Evolutionary conservation across 2,797 vertebrate species (phyloP).

Genomic region (Meda fulgida): DNA sequence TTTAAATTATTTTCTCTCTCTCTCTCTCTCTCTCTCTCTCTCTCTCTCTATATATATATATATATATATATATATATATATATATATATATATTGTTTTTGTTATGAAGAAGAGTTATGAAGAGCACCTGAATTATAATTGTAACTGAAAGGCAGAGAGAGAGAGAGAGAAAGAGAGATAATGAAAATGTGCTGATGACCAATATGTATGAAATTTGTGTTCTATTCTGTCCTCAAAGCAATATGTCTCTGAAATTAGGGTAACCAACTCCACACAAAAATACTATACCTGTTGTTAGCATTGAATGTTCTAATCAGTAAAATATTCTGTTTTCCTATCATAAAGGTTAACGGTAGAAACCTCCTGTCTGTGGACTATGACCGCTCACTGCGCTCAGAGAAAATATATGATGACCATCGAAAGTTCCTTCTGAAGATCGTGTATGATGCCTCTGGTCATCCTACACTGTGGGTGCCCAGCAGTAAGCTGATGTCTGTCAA

Average conservation of each 20-base stretch:
- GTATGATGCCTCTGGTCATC: constrained; percentile 93
- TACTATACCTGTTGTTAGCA: neutral
- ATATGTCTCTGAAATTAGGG: neutral
- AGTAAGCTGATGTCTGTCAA: constrained; percentile 97
- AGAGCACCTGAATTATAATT: neutral
- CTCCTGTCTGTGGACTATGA: constrained; percentile 97
- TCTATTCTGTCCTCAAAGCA: neutral
- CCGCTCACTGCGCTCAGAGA: constrained; percentile 90
- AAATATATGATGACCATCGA: constrained; percentile 97
- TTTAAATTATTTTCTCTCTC: no score
- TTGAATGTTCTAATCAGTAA: neutral
- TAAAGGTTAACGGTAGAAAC: constrained; percentile 96
- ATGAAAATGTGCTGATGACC: neutral
- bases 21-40: no score
- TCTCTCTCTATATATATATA: no score
- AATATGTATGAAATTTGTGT: neutral
- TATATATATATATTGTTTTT: neutral
- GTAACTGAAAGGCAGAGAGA: no score
- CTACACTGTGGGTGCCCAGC: constrained; percentile 94
- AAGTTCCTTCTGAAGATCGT: constrained; percentile 96
- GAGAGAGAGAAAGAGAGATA: no score
- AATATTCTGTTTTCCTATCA: constrained; percentile 60
- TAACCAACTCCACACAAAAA: neutral
- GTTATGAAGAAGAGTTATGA: neutral
- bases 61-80: no score